These are phyloP conservation scores for Atractosteus spatula DNA, from an alignment of 2,113 vertebrate species.

Conservation along the genomic window DNA sequence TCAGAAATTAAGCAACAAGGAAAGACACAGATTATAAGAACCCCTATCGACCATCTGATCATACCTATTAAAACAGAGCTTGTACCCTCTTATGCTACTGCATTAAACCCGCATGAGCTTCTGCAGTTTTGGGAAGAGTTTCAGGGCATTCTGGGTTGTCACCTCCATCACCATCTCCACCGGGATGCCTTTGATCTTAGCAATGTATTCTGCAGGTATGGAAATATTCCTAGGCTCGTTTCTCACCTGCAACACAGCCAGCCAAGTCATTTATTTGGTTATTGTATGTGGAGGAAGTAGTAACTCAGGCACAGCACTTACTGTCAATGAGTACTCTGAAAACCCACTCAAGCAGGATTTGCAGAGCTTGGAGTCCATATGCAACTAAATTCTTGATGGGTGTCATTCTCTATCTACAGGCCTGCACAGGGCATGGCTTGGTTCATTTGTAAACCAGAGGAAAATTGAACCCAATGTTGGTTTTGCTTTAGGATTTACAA, in stretches of 20 bases:
- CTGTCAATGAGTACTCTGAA: not conserved
- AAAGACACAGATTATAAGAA: too few species aligned
- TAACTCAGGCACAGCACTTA: not conserved
- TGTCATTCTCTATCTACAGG: too few species aligned
- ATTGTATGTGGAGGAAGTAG: not conserved
- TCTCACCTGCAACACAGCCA: conserved; percentile 71
- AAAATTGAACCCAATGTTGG: too few species aligned
- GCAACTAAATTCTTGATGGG: too few species aligned
- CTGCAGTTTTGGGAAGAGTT: conserved; percentile 82
- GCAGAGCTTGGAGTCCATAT: too few species aligned
- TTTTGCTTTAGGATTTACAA: too few species aligned
- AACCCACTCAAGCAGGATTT: too few species aligned
- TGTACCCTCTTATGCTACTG: not conserved
- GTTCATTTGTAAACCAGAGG: too few species aligned
- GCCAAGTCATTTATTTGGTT: not conserved
- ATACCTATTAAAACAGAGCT: too few species aligned
- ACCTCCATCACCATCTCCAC: conserved; percentile 78
- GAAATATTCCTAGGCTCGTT: conserved; percentile 89
- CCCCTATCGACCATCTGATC: too few species aligned
- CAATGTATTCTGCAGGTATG: conserved; percentile 83
- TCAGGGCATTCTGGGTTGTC: conserved; percentile 83
- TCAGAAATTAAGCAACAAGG: too few species aligned
- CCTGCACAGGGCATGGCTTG: too few species aligned
- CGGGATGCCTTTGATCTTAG: conserved; percentile 81
- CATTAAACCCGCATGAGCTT: conserved; percentile 50